Percentiles rank a stretch among this genome's conserved stretches.
These are phyloP conservation scores for Acanthiza pusilla DNA, from an alignment of 2,797 vertebrate species.

Conservation along the genomic window DNA sequence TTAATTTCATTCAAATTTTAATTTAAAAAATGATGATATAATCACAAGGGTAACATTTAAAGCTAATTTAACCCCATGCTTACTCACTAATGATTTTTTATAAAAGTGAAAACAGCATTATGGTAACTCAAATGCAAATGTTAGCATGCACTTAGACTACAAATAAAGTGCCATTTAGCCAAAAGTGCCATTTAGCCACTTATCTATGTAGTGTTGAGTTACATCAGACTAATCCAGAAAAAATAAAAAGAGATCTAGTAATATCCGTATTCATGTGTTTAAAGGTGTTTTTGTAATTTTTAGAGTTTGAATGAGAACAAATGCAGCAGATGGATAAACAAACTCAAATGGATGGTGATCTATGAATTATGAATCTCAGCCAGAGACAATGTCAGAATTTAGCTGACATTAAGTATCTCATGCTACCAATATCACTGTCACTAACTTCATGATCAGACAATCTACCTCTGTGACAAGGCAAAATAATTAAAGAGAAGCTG, in stretches of 20 bases:
- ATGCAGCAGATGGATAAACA: conserved; percentile 27
- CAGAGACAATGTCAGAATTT: conserved; percentile 31
- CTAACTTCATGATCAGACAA: conserved; percentile 42
- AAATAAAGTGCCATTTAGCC: conserved; percentile 41
- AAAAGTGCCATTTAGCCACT: conserved; percentile 14
- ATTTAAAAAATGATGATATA: not conserved
- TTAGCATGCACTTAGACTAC: not conserved
- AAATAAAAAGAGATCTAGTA: not conserved
- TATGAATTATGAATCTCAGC: conserved; percentile 8
- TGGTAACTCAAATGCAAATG: not conserved
- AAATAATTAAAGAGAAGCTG: conserved; percentile 67
- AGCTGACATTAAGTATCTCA: conserved; percentile 1
- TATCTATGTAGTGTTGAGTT: not conserved
- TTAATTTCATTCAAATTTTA: not conserved
- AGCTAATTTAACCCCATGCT: conserved; percentile 23
- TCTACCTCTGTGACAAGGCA: conserved; percentile 42
- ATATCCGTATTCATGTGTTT: conserved; percentile 9
- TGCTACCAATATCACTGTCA: conserved; percentile 9
- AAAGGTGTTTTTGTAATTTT: conserved; percentile 10
- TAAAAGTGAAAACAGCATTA: conserved; percentile 31
- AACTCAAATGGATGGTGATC: not conserved
- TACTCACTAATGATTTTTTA: conserved; percentile 19
- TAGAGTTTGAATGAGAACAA: conserved; percentile 31
- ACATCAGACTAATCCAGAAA: conserved; percentile 39
- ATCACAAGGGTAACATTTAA: conserved; percentile 26